Base-by-base conservation (phyloP, 2,797 vertebrate species). In the Scleropages formosus region DNA sequence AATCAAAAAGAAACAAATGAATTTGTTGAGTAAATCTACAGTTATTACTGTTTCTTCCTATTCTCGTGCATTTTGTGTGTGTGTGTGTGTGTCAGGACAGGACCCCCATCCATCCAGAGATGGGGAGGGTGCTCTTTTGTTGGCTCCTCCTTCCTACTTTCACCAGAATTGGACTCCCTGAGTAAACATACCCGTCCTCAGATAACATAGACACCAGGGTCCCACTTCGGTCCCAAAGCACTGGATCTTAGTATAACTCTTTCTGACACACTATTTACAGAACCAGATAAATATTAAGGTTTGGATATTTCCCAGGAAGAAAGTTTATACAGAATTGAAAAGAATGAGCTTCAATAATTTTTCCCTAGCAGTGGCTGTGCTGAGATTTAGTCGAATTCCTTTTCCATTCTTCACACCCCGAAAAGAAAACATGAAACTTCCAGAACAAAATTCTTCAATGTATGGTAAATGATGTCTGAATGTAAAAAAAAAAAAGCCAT, bases 241-340 rank as follows among this genome's bases (percentile, higher is more conserved):
- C n/a, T 44, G 8, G 20, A 51, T 18, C 51, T 72, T 72, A 44
- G 56, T 13, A 46, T 20, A n/a, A 46, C 0, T 71, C n/a, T 71
- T 71, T 69, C 62, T 39, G 59, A 71, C 59, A 76, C 47, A 63
- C 71, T 76, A 71, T 70, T 71, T 51, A 63, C 26, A 31, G 61
- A 71, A 76, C 58, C 20, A 39, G 24, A 49, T 62, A 71, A 63
- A 71, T 71, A 39, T 71, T 76, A 76, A n/a, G 46, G 15, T 53
- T 49, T 20, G 69, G 60, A 62, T 4, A 51, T 76, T 70, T 53
- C 18, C 27, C 27, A 61, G 16, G 13, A 46, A 44, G 27, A 75
- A 68, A 31, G 44, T 61, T 76, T 69, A 71, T 24, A 70, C 10
- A 20, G 64, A 51, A 44, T 20, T 2, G 44, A 20, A 13, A n/a